phyloP scores from a whole-genome alignment of 2,888 invertebrate genomes.

The Callosobruchus maculatus region DNA sequence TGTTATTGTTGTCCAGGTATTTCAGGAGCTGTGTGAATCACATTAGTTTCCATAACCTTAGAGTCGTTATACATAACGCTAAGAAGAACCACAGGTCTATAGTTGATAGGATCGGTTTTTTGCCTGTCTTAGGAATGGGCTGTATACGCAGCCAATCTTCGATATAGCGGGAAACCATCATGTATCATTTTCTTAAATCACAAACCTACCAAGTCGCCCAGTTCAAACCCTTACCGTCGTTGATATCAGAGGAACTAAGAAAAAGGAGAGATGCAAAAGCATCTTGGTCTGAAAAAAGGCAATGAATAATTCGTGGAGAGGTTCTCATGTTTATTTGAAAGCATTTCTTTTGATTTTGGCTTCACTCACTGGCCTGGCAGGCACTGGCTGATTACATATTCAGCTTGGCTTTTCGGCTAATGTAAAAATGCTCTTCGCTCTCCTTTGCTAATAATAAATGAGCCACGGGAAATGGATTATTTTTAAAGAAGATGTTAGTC shows the following conservation, averaged over 20 bases:
- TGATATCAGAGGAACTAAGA: background rate
- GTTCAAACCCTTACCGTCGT: background rate
- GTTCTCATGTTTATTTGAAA: conserved; percentile 39
- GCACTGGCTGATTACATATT: conserved; percentile 39
- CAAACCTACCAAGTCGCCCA: no score
- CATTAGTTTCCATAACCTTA: no score
- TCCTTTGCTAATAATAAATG: conserved; percentile 42
- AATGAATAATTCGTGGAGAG: conserved; percentile 27
- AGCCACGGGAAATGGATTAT: conserved; percentile 31
- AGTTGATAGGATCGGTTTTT: no score
- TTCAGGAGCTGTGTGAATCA: no score
- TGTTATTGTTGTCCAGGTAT: no score
- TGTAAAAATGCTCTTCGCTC: conserved; percentile 42
- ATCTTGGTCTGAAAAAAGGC: background rate
- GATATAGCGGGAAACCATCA: no score
- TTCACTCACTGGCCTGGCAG: conserved; percentile 26
- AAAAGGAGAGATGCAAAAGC: background rate
- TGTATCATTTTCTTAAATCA: no score
- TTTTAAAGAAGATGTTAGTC: conserved; percentile 26
- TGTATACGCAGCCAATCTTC: no score
- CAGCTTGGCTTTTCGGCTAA: conserved; percentile 39
- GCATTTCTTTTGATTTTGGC: conserved; percentile 39
- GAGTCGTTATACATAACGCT: no score
- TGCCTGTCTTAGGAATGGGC: no score
- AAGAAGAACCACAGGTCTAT: no score